Conservation (phyloP, 1,140 invertebrate species). For the Caenorhabditis briggsae region DNA sequence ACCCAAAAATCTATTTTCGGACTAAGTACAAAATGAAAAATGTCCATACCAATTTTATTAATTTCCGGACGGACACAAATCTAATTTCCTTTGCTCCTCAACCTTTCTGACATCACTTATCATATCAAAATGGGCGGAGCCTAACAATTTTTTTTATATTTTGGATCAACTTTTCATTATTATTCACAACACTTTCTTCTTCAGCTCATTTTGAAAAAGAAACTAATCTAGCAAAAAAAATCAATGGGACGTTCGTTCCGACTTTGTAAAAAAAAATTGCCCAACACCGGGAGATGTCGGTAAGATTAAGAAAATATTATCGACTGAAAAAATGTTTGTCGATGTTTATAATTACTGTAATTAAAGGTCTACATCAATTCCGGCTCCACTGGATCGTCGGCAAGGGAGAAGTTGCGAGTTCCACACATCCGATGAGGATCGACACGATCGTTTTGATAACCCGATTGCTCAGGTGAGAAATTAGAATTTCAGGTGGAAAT, state of each 20-base stretch:
- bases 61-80: neutral
- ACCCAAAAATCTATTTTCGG: neutral
- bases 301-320: neutral
- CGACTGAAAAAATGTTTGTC: neutral
- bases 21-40: neutral
- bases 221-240: neutral
- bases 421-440: conserved; percentile 29
- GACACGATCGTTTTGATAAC: conserved; percentile 44
- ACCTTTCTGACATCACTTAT: neutral
- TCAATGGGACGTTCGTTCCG: neutral
- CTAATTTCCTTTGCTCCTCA: neutral
- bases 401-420: conserved; percentile 44
- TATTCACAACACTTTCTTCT: too few species aligned
- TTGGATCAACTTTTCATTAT: too few species aligned
- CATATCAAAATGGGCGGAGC: neutral
- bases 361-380: conserved; percentile 41
- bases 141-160: neutral
- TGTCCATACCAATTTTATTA: too few species aligned
- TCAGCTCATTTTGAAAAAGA: too few species aligned
- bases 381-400: conserved; percentile 38
- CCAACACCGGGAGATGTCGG: neutral
- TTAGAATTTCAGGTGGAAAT: neutral
- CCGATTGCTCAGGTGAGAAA: conserved; percentile 52
- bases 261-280: neutral
- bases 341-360: neutral